Evolutionary conservation across 2,113 vertebrate species (phyloP), one percentile per base, ranked within the genome.

Genomic region (Seriola quinqueradiata): DNA sequence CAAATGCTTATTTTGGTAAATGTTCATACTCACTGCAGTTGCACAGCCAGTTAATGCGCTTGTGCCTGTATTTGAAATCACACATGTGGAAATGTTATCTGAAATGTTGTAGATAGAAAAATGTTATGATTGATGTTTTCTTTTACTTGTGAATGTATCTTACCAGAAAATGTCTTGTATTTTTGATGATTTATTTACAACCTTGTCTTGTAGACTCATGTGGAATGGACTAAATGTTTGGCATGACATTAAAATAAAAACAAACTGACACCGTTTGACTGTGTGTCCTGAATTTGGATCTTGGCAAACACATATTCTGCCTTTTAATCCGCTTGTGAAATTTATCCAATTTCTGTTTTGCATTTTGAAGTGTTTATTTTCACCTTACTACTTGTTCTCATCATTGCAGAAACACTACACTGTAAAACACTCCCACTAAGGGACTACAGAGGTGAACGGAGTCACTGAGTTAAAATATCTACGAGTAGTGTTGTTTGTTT

Each of bases 171-270:
- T 55, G 14, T 55, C 12, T 23, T 46, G 38, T 19, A 34, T 55
- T 28, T 42, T 40, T 68, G 3, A 48, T 72, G 17, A 61, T 58
- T 70, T 61, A 10, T 19, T 11, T 19, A 11, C 36, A 21, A 28
- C 9, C 5, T n/a, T 60, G 46, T 44, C 75, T 23, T 32, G n/a
- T 65, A 40, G 72, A 79, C 57, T 25, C 54, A 3, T 14, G 28
- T 25, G 13, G 28, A 50, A 59, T 28, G 5, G 57, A 28, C 42
- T 65, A 61, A 77, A 78, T 63, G 46, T 48, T 84, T 84, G 74
- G 74, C 60, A 59, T 23, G 0, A 46, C 38, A 81, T 70, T n/a
- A 75, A 76, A 63, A 76, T 13, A 3, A 8, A 0, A 3, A 52
- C 59, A 2, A 60, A 63, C 57, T 8, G 23, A 55, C 14, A 25